These are phyloP conservation scores for Hartigia nigra DNA, from an alignment of 2,888 invertebrate genomes.

Conservation along the genomic window DNA sequence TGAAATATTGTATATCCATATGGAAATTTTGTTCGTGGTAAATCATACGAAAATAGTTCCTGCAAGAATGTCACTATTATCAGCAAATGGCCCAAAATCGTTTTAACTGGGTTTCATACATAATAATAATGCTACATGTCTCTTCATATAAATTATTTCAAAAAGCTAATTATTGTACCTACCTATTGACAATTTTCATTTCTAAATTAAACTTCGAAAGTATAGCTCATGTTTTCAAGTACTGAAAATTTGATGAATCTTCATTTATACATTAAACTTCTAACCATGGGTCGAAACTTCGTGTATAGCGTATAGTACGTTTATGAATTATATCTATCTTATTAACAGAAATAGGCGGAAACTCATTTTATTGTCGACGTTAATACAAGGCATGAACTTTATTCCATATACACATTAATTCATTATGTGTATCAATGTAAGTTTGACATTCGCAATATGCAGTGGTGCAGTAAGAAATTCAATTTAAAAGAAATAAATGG, in stretches of 20 bases:
- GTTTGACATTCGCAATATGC: neutral
- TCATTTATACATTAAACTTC: neutral
- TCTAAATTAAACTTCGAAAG: neutral
- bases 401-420: slow-evolving; percentile 36
- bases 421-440: slow-evolving; percentile 6
- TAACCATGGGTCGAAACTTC: neutral
- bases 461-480: neutral
- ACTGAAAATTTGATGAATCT: neutral
- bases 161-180: neutral
- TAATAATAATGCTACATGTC: neutral
- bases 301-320: neutral
- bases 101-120: neutral
- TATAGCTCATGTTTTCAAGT: neutral
- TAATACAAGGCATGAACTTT: slow-evolving; percentile 16
- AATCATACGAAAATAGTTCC: neutral
- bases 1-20: neutral
- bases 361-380: neutral
- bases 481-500: neutral
- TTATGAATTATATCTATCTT: neutral
- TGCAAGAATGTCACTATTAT: neutral
- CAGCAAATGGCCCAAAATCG: neutral
- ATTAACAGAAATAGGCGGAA: neutral
- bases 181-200: neutral
- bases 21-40: neutral
- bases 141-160: neutral